phyloP scores from a whole-genome alignment of 2,113 vertebrate genomes.

The Pantherophis guttatus region DNA sequence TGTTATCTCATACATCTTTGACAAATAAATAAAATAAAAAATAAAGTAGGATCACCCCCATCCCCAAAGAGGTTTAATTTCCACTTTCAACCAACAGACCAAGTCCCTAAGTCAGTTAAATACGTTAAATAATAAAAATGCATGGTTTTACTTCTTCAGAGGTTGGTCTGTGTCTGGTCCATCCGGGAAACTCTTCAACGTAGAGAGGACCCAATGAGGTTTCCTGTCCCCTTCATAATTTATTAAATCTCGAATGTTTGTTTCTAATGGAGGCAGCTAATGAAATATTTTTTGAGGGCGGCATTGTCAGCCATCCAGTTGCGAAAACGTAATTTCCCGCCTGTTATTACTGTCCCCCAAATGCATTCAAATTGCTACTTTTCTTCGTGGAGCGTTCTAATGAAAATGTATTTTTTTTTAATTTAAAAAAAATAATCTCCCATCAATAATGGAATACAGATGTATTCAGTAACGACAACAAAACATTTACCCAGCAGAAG shows the following conservation, averaged over 20 bases:
- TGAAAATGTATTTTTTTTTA: constrained; percentile 38
- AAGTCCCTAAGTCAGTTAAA: background rate
- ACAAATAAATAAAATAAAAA: no score
- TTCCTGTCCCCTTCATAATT: background rate
- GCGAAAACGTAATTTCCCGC: background rate
- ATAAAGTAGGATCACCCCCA: background rate
- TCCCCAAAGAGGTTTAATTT: background rate
- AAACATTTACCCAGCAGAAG: constrained; percentile 60
- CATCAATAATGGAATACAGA: constrained; percentile 63
- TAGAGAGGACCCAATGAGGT: background rate
- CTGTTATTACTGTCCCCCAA: background rate
- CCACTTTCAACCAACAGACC: background rate
- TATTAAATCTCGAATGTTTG: background rate
- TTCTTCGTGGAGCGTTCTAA: constrained; percentile 33
- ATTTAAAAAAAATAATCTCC: constrained; percentile 10
- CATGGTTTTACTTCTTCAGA: background rate
- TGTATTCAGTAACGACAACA: constrained; percentile 42
- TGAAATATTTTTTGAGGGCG: background rate
- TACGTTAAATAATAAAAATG: background rate
- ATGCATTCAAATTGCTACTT: constrained; percentile 21
- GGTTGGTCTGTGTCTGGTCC: background rate
- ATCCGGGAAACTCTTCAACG: fast-evolving
- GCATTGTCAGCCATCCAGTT: background rate
- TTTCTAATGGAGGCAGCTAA: background rate
- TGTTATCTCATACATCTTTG: no score